Conservation (phyloP, 2,113 vertebrate species). For the Poecile atricapillus region DNA sequence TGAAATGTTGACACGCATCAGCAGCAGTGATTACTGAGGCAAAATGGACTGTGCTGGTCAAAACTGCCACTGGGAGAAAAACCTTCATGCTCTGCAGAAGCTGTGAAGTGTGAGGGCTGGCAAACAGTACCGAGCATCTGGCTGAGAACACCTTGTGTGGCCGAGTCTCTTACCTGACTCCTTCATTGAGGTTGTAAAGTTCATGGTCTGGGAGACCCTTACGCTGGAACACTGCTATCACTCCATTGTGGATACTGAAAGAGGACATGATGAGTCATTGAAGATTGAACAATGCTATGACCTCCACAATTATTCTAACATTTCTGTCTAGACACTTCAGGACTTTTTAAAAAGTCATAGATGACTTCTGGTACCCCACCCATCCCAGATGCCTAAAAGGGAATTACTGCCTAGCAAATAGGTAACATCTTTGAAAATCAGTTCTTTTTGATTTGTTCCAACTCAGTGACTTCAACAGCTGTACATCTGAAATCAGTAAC, state of each 20-base stretch:
- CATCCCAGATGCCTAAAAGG: not conserved
- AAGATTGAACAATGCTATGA: not conserved
- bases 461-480: not conserved
- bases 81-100: not conserved
- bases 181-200: slow-evolving; percentile 94
- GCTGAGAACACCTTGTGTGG: accelerated
- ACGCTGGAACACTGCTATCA: slow-evolving; percentile 91
- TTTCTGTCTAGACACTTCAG: not conserved
- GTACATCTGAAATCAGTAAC: not conserved
- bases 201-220: slow-evolving; percentile 93
- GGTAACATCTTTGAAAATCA: not conserved
- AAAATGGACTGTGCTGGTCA: not conserved
- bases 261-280: not conserved
- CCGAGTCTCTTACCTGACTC: slow-evolving; percentile 84
- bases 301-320: not conserved
- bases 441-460: not conserved
- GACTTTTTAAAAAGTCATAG: not conserved
- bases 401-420: not conserved
- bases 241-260: slow-evolving; percentile 92
- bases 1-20: not conserved
- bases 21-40: not conserved
- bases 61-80: not conserved
- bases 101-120: accelerated
- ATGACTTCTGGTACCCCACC: not conserved
- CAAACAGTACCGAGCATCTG: not conserved